Evolutionary conservation across 2,888 invertebrate species (phyloP).

Genomic region (Rhopalosiphum nymphaeae): DNA sequence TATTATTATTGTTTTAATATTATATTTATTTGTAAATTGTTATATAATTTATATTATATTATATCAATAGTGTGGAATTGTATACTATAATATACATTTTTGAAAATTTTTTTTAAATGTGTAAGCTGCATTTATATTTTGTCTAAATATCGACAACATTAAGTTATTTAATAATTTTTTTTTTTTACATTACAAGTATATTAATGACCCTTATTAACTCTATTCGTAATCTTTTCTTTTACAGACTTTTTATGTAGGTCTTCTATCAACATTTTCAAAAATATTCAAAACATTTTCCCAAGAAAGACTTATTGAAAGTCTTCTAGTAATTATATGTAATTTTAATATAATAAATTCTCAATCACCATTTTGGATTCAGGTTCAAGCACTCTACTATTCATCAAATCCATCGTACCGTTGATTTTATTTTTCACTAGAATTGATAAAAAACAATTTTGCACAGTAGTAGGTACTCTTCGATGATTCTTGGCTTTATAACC

Average conservation of each 20-base stretch:
- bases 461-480: background rate
- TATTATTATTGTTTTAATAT: background rate
- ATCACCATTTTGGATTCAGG: background rate
- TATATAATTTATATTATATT: no score
- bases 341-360: background rate
- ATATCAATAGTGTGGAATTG: background rate
- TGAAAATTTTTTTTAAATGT: background rate
- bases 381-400: background rate
- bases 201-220: background rate
- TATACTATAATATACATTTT: background rate
- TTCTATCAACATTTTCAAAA: background rate
- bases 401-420: conserved; percentile 11
- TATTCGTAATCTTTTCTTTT: background rate
- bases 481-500: background rate
- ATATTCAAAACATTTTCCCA: background rate
- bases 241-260: background rate
- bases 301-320: background rate
- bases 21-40: background rate
- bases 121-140: background rate
- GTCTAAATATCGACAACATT: background rate
- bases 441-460: background rate
- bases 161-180: background rate
- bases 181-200: background rate
- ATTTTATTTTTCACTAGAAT: background rate
- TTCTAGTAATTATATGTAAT: background rate